phyloP scores from a whole-genome alignment of 2,888 invertebrate species.

The Lithodes maja region DNA sequence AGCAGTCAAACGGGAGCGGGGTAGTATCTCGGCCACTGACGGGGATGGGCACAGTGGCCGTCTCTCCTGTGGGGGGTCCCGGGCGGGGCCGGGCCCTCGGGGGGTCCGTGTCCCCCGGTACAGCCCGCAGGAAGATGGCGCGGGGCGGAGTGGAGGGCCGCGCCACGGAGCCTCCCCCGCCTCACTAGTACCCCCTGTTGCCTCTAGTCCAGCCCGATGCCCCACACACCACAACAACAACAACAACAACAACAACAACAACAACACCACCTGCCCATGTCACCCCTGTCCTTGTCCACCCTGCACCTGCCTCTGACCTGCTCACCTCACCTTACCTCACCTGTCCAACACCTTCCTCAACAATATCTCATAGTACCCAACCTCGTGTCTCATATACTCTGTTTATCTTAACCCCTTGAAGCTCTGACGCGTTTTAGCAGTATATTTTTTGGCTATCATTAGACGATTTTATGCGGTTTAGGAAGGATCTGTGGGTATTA shows the following conservation, averaged over 20 bases:
- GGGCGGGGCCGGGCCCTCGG: conserved; percentile 59
- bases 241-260: conserved; percentile 12
- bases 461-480: no score
- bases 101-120: conserved; percentile 60
- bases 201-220: conserved; percentile 65
- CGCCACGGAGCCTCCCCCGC: conserved; percentile 68
- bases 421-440: no score
- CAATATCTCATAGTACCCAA: no score
- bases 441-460: no score
- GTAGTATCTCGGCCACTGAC: conserved; percentile 57
- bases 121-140: conserved; percentile 67
- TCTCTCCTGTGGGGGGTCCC: conserved; percentile 63
- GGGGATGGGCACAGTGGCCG: conserved; percentile 63
- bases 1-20: conserved; percentile 68
- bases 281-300: conserved; percentile 55
- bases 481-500: no score
- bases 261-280: conserved; percentile 46
- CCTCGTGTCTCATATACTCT: no score
- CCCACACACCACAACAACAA: conserved; percentile 39
- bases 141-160: conserved; percentile 65
- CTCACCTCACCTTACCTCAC: conserved; percentile 24
- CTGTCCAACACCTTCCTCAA: not conserved
- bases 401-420: no score
- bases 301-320: conserved; percentile 61
- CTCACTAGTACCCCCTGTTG: conserved; percentile 61